Evolutionary conservation across 2,888 invertebrate species (phyloP).

Genomic region (Yponomeuta cagnagella): DNA sequence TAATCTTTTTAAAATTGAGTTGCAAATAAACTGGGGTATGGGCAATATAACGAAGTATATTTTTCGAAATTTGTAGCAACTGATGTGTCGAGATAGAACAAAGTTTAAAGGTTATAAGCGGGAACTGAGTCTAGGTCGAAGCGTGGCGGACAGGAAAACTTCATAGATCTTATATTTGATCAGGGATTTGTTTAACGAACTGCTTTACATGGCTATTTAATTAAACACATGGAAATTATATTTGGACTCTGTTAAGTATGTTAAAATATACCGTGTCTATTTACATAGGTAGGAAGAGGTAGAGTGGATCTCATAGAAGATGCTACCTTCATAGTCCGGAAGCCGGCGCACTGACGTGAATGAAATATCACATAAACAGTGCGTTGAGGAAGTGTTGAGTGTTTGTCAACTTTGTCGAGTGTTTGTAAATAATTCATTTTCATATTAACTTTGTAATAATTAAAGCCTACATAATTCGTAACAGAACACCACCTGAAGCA

Average conservation of each 20-base stretch:
- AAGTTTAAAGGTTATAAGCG: background rate
- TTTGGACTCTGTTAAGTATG: background rate
- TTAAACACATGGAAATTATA: slow-evolving; percentile 4
- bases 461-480: background rate
- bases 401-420: background rate
- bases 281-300: background rate
- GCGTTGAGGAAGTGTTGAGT: background rate
- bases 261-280: background rate
- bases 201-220: background rate
- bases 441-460: background rate
- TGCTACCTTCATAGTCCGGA: slow-evolving; percentile 8
- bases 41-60: too few relatives aligned
- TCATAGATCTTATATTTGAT: background rate
- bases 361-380: slow-evolving; percentile 12
- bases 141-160: background rate
- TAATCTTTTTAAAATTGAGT: background rate
- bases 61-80: too few relatives aligned
- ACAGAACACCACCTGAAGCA: background rate
- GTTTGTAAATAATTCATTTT: background rate
- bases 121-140: background rate
- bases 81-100: background rate
- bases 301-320: slow-evolving; percentile 6
- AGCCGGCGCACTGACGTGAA: slow-evolving; percentile 5
- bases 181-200: background rate
- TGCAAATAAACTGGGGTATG: too few relatives aligned